A percentile compares a stretch with the other conserved stretches of the same genome.
Conservation (phyloP, 2,888 invertebrate genomes). For the Polyommatus icarus region DNA sequence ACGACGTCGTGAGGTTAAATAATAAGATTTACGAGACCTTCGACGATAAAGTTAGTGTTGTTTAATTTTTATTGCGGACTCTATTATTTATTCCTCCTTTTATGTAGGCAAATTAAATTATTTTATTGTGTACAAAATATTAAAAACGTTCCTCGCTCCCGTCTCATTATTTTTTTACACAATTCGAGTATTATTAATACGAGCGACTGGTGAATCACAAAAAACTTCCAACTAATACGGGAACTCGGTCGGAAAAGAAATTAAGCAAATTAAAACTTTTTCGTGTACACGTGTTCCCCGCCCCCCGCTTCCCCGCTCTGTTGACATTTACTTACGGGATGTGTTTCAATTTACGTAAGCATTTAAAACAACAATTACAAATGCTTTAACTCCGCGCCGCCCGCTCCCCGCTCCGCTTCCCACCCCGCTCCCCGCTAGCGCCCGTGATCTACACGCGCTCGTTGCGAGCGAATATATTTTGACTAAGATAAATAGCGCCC, state of each 20-base stretch:
- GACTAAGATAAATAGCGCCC: constrained; percentile 19
- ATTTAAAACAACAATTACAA: constrained; percentile 23
- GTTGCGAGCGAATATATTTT: constrained; percentile 8
- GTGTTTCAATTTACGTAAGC: constrained; percentile 18
- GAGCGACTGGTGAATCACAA: neutral
- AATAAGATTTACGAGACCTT: neutral
- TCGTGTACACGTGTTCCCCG: neutral
- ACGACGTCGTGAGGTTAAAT: neutral
- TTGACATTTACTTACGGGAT: constrained; percentile 6
- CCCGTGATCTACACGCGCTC: neutral
- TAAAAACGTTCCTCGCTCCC: neutral
- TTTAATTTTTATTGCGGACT: neutral
- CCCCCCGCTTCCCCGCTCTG: neutral
- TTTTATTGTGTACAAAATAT: neutral
- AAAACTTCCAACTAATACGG: neutral
- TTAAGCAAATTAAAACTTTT: neutral
- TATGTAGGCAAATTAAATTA: neutral
- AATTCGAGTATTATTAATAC: neutral
- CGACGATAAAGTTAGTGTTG: neutral
- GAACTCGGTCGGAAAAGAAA: neutral
- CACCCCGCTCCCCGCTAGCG: neutral
- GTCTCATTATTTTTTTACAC: neutral
- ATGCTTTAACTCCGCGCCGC: neutral
- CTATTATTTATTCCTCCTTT: neutral
- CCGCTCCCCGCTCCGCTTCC: neutral